Conservation (phyloP, 1,140 invertebrate species). For the Macrobrachium rosenbergii region DNA sequence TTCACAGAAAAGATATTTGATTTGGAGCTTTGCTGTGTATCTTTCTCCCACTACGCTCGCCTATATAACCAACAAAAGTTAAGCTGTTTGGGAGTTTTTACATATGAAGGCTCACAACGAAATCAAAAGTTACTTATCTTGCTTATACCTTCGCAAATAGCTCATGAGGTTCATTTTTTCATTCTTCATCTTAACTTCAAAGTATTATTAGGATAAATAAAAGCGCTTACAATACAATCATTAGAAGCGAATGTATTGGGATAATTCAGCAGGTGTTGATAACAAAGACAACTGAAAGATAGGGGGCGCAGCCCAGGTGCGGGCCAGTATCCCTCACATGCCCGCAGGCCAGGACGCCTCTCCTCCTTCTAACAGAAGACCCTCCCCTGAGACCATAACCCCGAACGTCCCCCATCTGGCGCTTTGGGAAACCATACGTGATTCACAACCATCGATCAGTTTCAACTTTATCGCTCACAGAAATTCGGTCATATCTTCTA, state of each 20-base stretch:
- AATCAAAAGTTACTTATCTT: too few relatives aligned
- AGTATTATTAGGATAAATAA: too few relatives aligned
- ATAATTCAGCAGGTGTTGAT: background rate
- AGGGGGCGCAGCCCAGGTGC: conserved; percentile 50
- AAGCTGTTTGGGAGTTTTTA: too few relatives aligned
- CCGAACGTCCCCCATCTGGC: background rate
- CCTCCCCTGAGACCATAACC: too few relatives aligned
- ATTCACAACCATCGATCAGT: conserved; percentile 50
- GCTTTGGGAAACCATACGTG: conserved; percentile 61
- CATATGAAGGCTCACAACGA: too few relatives aligned
- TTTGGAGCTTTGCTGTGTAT: background rate
- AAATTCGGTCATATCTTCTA: background rate
- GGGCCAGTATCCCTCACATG: conserved; percentile 60
- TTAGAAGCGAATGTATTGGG: background rate
- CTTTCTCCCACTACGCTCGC: background rate
- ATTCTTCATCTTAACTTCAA: too few relatives aligned
- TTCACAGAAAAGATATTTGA: background rate
- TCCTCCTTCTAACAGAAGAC: conserved; percentile 4
- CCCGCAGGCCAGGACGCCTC: conserved; percentile 62
- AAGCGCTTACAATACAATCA: too few relatives aligned
- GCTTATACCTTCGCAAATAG: too few relatives aligned
- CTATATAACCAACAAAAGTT: too few relatives aligned
- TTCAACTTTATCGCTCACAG: conserved; percentile 46
- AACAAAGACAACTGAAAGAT: conserved; percentile 43
- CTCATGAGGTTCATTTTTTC: too few relatives aligned